Evolutionary conservation across 2,797 vertebrate species (phyloP).

Genomic region (Alcedo quadribrachys): DNA sequence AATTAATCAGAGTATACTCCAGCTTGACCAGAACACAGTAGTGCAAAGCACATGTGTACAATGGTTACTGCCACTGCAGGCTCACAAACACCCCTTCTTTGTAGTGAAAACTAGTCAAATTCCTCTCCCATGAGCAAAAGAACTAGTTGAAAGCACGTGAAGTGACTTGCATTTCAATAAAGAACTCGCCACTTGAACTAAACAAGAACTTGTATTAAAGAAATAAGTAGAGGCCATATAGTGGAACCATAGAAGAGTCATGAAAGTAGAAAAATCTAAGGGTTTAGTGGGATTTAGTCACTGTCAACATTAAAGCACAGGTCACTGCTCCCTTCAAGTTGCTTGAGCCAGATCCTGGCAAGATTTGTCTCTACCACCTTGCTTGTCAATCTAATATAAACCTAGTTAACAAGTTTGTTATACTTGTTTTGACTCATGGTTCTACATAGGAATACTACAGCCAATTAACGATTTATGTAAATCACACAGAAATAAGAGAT

Average conservation of each 20-base stretch:
- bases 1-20: background rate
- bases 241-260: background rate
- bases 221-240: background rate
- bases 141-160: background rate
- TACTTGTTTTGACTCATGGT: background rate
- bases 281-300: background rate
- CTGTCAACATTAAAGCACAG: background rate
- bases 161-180: background rate
- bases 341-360: background rate
- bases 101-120: background rate
- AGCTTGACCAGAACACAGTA: no score
- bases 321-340: background rate
- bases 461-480: background rate
- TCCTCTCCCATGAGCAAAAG: background rate
- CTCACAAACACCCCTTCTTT: background rate
- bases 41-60: no score
- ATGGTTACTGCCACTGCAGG: no score
- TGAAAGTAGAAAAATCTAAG: fast-evolving
- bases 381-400: background rate
- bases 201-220: background rate
- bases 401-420: background rate
- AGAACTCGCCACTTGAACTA: fast-evolving
- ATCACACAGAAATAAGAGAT: background rate
- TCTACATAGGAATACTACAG: background rate
- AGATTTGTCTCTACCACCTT: background rate